A percentile compares a stretch with the other conserved stretches of the same genome.
Evolutionary conservation across 2,888 invertebrate genomes (phyloP).

Genomic region (Scaptomyza polygonia): DNA sequence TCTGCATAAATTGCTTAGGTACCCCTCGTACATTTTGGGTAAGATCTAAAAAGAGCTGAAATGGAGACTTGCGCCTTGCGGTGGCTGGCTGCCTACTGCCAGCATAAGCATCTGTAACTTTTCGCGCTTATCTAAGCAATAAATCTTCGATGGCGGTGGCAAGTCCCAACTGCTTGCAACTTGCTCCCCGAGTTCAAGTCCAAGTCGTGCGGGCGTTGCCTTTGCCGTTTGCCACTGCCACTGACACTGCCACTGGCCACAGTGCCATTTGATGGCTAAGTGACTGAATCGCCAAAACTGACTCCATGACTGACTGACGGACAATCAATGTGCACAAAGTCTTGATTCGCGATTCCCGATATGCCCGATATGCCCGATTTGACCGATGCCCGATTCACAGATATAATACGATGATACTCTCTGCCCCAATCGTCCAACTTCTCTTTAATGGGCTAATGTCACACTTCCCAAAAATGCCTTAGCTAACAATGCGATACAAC

Average conservation of each 20-base stretch:
- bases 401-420: neutral
- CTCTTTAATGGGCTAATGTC: conserved; percentile 78
- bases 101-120: conserved; percentile 83
- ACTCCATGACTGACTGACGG: conserved; percentile 61
- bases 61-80: conserved; percentile 58
- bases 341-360: conserved; percentile 47
- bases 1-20: neutral
- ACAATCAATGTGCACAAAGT: conserved; percentile 62
- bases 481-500: conserved; percentile 52
- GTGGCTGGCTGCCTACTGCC: conserved; percentile 65
- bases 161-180: conserved; percentile 58
- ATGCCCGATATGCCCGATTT: conserved; percentile 34
- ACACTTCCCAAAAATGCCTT: conserved; percentile 63
- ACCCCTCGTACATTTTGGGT: conserved; percentile 56
- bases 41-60: conserved; percentile 62
- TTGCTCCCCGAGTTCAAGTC: conserved; percentile 36
- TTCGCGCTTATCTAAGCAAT: conserved; percentile 82
- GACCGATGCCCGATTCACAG: conserved; percentile 15
- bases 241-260: conserved; percentile 15
- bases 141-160: conserved; percentile 82
- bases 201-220: conserved; percentile 78
- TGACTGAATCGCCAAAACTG: conserved; percentile 60
- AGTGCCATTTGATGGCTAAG: conserved; percentile 61
- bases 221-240: conserved; percentile 35
- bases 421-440: conserved; percentile 47